Percentiles rank a stretch among this genome's conserved stretches.
Conservation (phyloP, 2,888 invertebrate genomes). For the Philonicus albiceps region DNA sequence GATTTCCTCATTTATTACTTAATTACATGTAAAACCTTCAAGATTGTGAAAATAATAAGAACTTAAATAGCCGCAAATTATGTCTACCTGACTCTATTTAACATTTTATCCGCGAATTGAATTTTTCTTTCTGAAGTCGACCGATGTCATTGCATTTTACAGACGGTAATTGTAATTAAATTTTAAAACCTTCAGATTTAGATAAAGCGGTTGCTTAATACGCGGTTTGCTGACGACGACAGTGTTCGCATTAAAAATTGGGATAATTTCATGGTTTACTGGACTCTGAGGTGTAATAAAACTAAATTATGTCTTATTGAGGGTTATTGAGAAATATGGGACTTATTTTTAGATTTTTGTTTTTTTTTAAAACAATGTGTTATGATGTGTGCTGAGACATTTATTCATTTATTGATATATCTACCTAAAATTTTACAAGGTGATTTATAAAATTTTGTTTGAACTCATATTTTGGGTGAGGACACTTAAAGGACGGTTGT, state of each 20-base stretch:
- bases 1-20: not conserved
- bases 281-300: not conserved
- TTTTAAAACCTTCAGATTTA: not conserved
- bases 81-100: not conserved
- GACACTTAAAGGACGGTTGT: not conserved
- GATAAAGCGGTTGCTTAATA: not conserved
- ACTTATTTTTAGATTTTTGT: not conserved
- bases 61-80: not conserved
- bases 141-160: not conserved
- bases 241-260: not conserved
- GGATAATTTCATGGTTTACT: not conserved
- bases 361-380: not conserved
- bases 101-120: not conserved
- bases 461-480: not conserved
- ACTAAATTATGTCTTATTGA: not conserved
- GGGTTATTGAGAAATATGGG: not conserved
- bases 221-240: not conserved
- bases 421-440: not conserved
- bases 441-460: not conserved
- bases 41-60: not conserved
- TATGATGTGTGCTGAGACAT: not conserved
- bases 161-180: not conserved
- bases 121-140: not conserved
- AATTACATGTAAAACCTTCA: not conserved
- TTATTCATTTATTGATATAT: not conserved